Evolutionary conservation across 2,797 vertebrate genomes (phyloP).

Genomic region (Ctenosaura bakeri): DNA sequence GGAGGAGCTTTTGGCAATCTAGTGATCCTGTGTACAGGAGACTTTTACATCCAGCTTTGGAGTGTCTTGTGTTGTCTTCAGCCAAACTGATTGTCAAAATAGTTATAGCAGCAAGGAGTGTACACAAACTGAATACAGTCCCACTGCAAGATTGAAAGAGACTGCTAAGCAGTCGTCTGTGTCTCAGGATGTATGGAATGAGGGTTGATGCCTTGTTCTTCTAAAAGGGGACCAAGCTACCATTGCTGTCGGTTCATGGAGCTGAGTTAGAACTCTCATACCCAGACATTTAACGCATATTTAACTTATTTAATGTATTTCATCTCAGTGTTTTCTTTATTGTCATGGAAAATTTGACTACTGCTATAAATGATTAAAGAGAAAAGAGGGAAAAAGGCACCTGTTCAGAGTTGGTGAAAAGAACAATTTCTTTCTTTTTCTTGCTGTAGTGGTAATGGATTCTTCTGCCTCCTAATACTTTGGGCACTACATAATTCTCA

Average conservation of each 20-base stretch:
- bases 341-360: conserved; percentile 70
- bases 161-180: conserved; percentile 24
- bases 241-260: conserved; percentile 73
- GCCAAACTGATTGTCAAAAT: conserved; percentile 59
- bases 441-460: conserved; percentile 81
- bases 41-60: background rate
- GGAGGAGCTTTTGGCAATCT: background rate
- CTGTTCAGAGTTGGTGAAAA: conserved; percentile 64
- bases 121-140: conserved; percentile 44
- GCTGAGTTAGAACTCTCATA: conserved; percentile 70
- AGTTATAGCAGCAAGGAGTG: conserved; percentile 55
- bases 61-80: conserved; percentile 65
- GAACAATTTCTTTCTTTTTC: conserved; percentile 74
- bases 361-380: conserved; percentile 41
- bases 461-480: conserved; percentile 71
- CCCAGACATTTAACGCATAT: conserved; percentile 78
- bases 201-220: conserved; percentile 73
- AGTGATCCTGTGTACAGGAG: background rate
- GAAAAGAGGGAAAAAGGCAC: conserved; percentile 59
- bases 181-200: conserved; percentile 36
- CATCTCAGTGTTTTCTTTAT: conserved; percentile 83
- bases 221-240: conserved; percentile 79
- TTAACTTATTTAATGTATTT: conserved; percentile 84
- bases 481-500: conserved; percentile 78
- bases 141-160: conserved; percentile 41